Evolutionary conservation across 2,113 vertebrate genomes (phyloP), one percentile per base, ranked within the genome.

Genomic region (Ardeotis arabs): DNA sequence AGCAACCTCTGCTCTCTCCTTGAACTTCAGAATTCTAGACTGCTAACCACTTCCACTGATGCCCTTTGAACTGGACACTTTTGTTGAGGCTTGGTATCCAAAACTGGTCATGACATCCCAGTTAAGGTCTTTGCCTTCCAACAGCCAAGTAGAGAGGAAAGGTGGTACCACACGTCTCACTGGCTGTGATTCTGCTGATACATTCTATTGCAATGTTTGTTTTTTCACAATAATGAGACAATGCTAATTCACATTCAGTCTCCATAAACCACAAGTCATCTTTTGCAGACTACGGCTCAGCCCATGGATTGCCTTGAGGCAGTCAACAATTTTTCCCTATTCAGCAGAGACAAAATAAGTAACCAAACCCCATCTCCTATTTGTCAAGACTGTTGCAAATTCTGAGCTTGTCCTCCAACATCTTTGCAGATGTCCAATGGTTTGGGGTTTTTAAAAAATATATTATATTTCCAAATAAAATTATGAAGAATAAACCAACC

Each of bases 131-230:
- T 80, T 66, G 59, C 41, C 31, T 56, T 56, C 62, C 27, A 37
- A 20, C 14, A n/a, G 29, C 10, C 39, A 53, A 35, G 16, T 17
- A 63, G n/a, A 64, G 44, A 63, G 33, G 62, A 84, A 55, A 33
- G 44, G 23, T 41, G 6, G 13, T 23, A 21, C 29, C 17, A 41
- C 50, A 21, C 0, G 0, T 52, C 66, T 27, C 31, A 4, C 22
- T 47, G n/a, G 37, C 19, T 35, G 14, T 19, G 64, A 44, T 53
- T 84, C 37, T 59, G 58, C 56, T 25, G 14, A 22, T 25, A 29
- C 5, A 4, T 33, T 53, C 41, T 33, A 69, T 37, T 9, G 8
- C 25, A 22, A 14, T 37, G 19, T 44, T 70, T 49, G 44, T n/a
- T 27, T 91, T 91, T 84, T 79, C 67, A 74, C 37, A 60, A 28